These are phyloP conservation scores for Anableps anableps DNA, from an alignment of 2,797 vertebrate species.

Conservation along the genomic window DNA sequence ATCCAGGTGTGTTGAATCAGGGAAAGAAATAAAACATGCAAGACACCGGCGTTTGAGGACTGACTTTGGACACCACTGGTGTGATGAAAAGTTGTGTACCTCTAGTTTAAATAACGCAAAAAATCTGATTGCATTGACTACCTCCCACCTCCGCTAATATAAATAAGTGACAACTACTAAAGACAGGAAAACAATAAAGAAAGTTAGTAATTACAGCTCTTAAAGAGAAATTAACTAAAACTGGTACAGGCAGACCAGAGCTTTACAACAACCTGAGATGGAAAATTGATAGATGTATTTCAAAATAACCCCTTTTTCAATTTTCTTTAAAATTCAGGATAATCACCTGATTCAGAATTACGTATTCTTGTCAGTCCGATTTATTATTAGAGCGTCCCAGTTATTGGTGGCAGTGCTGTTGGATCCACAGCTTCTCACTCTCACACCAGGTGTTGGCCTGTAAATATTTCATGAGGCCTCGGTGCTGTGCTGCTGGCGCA, in stretches of 20 bases:
- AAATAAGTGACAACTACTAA: background rate
- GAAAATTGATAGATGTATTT: background rate
- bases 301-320: background rate
- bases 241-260: background rate
- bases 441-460: slow-evolving; percentile 76
- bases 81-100: background rate
- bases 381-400: slow-evolving; percentile 21
- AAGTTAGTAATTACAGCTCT: background rate
- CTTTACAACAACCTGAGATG: background rate
- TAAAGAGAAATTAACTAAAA: background rate
- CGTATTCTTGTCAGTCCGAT: background rate
- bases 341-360: background rate
- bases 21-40: no score
- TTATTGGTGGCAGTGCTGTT: slow-evolving; percentile 43
- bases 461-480: slow-evolving; percentile 81
- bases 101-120: background rate
- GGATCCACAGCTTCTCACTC: slow-evolving; percentile 42
- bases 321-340: background rate
- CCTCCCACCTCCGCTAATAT: no score
- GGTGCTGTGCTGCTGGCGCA: slow-evolving; percentile 58
- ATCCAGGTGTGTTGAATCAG: no score
- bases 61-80: background rate
- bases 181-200: background rate
- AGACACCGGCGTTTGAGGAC: no score
- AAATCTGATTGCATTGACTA: no score